Conservation (phyloP, 2,113 vertebrate genomes). For the Onychorhynchus coronatus region DNA sequence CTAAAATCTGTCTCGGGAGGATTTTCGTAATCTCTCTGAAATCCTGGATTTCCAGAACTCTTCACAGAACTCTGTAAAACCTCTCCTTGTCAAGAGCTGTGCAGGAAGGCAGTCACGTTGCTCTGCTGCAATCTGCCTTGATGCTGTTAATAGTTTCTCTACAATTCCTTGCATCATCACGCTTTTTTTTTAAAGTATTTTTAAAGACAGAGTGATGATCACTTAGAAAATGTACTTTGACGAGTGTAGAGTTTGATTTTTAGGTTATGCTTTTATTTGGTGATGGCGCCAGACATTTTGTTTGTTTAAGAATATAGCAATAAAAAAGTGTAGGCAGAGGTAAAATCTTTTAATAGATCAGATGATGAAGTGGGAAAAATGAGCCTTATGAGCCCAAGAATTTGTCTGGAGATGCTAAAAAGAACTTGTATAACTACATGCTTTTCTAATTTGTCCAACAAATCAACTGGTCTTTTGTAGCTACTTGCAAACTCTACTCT, state of each 20-base stretch:
- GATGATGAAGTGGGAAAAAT: background rate
- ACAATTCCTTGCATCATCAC: background rate
- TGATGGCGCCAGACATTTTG: background rate
- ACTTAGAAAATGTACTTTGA: background rate
- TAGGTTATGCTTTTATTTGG: background rate
- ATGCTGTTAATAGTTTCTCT: background rate
- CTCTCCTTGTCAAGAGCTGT: background rate
- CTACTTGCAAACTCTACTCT: background rate
- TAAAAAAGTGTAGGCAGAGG: background rate
- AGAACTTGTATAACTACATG: background rate
- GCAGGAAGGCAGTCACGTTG: background rate
- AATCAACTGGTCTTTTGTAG: background rate
- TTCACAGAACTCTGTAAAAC: background rate
- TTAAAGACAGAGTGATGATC: background rate
- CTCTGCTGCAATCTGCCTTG: background rate
- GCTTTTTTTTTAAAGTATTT: background rate
- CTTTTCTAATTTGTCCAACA: background rate
- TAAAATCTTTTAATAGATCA: background rate
- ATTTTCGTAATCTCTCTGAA: conserved; percentile 49
- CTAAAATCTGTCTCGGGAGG: conserved; percentile 27
- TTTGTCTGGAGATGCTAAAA: background rate
- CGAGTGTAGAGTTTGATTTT: background rate
- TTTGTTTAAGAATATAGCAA: background rate
- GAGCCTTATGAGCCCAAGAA: background rate
- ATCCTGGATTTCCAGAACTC: conserved; percentile 45